phyloP scores from a whole-genome alignment of 2,888 invertebrate genomes.

The Dichetophora obliterata region DNA sequence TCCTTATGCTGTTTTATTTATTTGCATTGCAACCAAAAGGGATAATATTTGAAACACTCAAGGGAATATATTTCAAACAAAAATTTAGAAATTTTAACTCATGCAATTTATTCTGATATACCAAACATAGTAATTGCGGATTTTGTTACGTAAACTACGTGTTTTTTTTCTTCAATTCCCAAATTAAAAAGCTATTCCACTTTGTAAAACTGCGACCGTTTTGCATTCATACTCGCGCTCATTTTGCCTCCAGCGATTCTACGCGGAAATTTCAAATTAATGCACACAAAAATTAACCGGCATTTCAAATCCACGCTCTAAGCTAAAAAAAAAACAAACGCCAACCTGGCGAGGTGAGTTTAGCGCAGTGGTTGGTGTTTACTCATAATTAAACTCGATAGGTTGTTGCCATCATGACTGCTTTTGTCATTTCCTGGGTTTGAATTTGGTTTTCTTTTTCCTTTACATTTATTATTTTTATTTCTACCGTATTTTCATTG shows the following conservation, averaged over 20 bases:
- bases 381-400: slow-evolving; percentile 30
- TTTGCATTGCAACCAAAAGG: no score
- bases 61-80: no score
- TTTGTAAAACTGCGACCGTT: neutral
- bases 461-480: neutral
- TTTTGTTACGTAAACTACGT: no score
- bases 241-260: neutral
- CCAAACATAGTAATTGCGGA: no score
- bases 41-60: no score
- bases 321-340: neutral
- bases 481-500: neutral
- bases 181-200: no score
- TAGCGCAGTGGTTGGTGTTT: neutral
- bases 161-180: no score
- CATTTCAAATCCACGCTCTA: no score
- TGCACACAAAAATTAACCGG: slow-evolving; percentile 35
- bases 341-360: neutral
- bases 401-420: slow-evolving; percentile 7
- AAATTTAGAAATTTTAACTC: no score
- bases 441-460: neutral
- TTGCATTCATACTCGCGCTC: neutral
- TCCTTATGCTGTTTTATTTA: no score
- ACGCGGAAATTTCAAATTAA: slow-evolving; percentile 42
- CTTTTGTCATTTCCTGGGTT: slow-evolving; percentile 34
- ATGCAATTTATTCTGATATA: no score